Evolutionary conservation across 2,113 vertebrate species (phyloP).

Genomic region (Zosterops pallidus): DNA sequence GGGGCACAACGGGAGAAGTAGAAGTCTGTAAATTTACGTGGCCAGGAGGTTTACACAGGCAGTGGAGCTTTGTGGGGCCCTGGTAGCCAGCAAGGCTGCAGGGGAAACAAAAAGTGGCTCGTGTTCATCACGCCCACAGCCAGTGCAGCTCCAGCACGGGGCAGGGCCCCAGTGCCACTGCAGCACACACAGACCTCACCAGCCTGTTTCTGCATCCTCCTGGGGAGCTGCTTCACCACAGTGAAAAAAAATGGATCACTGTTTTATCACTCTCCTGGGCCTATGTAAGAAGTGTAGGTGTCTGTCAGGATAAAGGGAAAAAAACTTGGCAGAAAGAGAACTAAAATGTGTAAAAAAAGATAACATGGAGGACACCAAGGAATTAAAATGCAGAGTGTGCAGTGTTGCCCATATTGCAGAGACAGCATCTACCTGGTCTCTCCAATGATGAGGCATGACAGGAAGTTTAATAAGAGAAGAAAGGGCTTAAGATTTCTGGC

Average conservation of each 20-base stretch:
- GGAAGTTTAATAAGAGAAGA: conserved; percentile 7
- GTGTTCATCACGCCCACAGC: rapidly evolving
- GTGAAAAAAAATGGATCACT: background rate
- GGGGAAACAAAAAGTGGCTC: background rate
- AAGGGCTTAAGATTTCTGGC: background rate
- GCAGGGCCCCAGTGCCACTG: background rate
- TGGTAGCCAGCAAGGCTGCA: conserved; percentile 11
- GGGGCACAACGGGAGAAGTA: background rate
- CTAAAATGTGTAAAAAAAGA: background rate
- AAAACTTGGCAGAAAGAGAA: background rate
- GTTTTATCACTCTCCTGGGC: background rate
- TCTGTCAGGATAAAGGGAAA: background rate
- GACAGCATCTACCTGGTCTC: background rate
- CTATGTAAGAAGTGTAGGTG: background rate
- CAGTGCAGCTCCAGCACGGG: background rate
- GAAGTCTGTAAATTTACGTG: background rate
- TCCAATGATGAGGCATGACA: background rate
- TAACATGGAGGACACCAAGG: background rate
- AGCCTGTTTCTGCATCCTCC: rapidly evolving
- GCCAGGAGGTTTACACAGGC: background rate
- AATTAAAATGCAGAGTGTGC: background rate
- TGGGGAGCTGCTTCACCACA: background rate
- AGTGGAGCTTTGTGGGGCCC: background rate
- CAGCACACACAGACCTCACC: background rate
- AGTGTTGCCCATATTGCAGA: background rate